Percentiles rank a stretch among this genome's conserved stretches.
Evolutionary conservation across 2,888 invertebrate species (phyloP).

Genomic region (Tubulanus polymorphus): DNA sequence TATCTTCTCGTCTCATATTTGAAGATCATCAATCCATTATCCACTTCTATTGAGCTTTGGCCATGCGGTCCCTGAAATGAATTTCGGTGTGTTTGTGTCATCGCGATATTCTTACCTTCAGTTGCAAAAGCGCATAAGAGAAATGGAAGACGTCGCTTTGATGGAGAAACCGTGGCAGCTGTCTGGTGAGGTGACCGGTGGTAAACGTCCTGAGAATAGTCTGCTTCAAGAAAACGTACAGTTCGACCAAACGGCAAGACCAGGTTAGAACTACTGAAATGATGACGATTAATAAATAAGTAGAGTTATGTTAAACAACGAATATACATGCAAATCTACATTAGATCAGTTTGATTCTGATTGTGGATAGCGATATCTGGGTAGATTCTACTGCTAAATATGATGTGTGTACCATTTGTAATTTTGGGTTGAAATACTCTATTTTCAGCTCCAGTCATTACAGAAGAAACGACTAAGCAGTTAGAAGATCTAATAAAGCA

Average conservation of each 20-base stretch:
- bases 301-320: no score
- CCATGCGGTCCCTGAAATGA: no score
- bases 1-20: no score
- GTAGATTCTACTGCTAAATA: no score
- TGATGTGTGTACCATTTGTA: no score
- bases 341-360: not conserved
- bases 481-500: constrained; percentile 88
- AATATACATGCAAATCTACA: not conserved
- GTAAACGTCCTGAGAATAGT: constrained; percentile 82
- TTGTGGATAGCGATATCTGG: no score
- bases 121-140: constrained; percentile 49
- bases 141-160: constrained; percentile 58
- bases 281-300: no score
- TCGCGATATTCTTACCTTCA: constrained; percentile 21
- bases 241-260: constrained; percentile 77
- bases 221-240: constrained; percentile 86
- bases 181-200: constrained; percentile 80
- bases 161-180: constrained; percentile 90
- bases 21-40: no score
- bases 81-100: no score
- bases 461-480: constrained; percentile 80
- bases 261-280: no score
- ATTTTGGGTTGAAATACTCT: no score
- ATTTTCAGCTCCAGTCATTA: constrained; percentile 77
- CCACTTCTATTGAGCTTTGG: no score